Conservation (phyloP, 2,797 vertebrate genomes). For the Pseudochirops corinnae region DNA sequence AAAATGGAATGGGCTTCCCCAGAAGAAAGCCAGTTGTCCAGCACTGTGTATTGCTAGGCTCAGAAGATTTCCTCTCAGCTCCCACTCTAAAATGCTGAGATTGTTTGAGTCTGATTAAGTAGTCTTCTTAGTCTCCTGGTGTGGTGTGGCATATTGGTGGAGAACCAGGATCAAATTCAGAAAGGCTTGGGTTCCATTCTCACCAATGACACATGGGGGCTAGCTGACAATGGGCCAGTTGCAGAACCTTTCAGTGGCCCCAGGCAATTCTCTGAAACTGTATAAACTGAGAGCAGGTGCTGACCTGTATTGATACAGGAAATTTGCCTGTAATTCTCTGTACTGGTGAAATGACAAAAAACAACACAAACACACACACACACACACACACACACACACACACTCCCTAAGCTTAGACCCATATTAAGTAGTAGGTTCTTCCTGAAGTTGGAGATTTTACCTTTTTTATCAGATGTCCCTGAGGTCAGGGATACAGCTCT, state of each 20-base stretch:
- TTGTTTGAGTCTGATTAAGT: not conserved
- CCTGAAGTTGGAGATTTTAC: not conserved
- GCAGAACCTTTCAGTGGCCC: not conserved
- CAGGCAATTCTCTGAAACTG: not conserved
- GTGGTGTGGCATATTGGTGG: not conserved
- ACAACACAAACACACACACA: not conserved
- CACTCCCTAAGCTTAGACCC: no score
- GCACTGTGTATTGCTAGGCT: not conserved
- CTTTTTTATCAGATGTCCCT: not conserved
- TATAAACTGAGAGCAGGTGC: not conserved
- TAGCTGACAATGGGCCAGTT: not conserved
- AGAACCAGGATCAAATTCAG: not conserved
- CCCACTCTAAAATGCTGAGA: not conserved
- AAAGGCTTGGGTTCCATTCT: not conserved
- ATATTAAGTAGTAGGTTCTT: not conserved
- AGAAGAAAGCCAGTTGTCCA: not conserved
- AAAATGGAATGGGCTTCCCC: not conserved
- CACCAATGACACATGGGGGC: not conserved
- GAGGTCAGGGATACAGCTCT: not conserved
- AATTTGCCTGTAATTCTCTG: not conserved
- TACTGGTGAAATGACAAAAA: not conserved
- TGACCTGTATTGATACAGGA: not conserved
- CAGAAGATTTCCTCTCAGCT: not conserved
- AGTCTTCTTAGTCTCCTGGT: not conserved
- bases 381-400: no score